These are phyloP conservation scores for Isotomurus palustris DNA, from an alignment of 2,888 invertebrate species.

Conservation along the genomic window DNA sequence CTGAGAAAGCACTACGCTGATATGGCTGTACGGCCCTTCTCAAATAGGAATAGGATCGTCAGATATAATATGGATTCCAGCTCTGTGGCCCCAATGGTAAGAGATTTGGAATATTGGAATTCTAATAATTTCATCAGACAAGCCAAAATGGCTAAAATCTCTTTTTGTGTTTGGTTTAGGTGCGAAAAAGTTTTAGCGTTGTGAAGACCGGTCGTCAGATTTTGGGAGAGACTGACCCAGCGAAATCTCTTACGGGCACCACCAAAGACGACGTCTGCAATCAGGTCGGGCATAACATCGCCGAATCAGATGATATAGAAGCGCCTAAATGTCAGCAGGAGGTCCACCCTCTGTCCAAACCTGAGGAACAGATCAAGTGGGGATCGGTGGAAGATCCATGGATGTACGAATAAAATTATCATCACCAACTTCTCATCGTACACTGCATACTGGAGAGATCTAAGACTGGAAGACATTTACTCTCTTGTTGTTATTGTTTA, in stretches of 20 bases:
- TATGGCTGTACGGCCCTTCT: slow-evolving; percentile 83
- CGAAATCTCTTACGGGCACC: slow-evolving; percentile 90
- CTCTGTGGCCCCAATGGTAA: slow-evolving; percentile 83
- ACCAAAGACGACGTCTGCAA: slow-evolving; percentile 96
- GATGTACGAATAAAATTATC: slow-evolving; percentile 76
- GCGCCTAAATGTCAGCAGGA: slow-evolving; percentile 95
- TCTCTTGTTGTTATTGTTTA: too few species aligned
- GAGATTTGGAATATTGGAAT: slow-evolving; percentile 11
- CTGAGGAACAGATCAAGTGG: slow-evolving; percentile 78
- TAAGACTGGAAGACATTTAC: too few species aligned
- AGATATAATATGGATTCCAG: slow-evolving; percentile 96
- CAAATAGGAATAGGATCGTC: slow-evolving; percentile 84
- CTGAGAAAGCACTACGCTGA: slow-evolving; percentile 93
- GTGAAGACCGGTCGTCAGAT: slow-evolving; percentile 94
- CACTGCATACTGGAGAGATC: too few species aligned
- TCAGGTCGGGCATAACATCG: slow-evolving; percentile 69
- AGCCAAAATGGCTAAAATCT: not conserved
- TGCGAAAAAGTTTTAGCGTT: slow-evolving; percentile 93
- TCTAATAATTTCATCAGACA: not conserved
- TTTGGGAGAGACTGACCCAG: slow-evolving; percentile 96
- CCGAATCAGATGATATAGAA: slow-evolving; percentile 93
- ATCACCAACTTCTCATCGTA: too few species aligned
- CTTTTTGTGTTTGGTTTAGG: slow-evolving; percentile 50
- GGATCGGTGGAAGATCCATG: slow-evolving; percentile 73
- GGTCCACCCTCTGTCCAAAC: slow-evolving; percentile 91